Percentiles rank a stretch among this genome's conserved stretches.
phyloP scores from a whole-genome alignment of 2,888 invertebrate species.

The Argynnis bischoffii region DNA sequence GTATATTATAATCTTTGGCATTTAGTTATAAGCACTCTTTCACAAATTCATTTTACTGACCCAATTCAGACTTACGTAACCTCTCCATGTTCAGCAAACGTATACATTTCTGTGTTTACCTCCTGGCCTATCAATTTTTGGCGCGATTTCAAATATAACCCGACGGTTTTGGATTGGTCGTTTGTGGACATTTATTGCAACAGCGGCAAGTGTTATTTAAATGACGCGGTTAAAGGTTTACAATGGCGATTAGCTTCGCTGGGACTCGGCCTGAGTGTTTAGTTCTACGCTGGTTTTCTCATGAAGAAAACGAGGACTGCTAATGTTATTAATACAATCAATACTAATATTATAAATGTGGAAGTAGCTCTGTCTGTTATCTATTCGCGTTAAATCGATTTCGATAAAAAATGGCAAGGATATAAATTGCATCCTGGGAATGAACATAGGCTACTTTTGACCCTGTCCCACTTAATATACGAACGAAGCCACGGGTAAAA shows the following conservation, averaged over 20 bases:
- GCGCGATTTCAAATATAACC: slow-evolving; percentile 34
- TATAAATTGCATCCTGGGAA: too few relatives aligned
- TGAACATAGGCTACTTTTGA: too few relatives aligned
- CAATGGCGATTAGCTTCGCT: slow-evolving; percentile 1
- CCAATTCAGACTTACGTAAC: slow-evolving; percentile 27
- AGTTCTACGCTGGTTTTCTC: too few relatives aligned
- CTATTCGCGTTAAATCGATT: too few relatives aligned
- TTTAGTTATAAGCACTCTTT: neutral
- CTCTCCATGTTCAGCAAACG: slow-evolving; percentile 29
- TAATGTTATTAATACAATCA: too few relatives aligned
- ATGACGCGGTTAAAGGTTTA: slow-evolving; percentile 11
- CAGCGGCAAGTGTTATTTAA: slow-evolving; percentile 28
- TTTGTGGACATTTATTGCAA: slow-evolving; percentile 29
- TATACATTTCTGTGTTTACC: slow-evolving; percentile 30
- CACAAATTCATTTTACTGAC: slow-evolving; percentile 23
- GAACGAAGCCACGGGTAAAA: too few relatives aligned
- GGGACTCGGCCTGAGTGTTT: neutral
- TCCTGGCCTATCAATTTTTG: slow-evolving; percentile 38
- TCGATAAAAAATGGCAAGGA: too few relatives aligned
- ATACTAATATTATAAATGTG: too few relatives aligned
- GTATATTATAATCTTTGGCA: too few relatives aligned
- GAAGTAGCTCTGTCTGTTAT: too few relatives aligned
- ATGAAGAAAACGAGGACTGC: too few relatives aligned
- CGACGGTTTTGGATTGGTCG: slow-evolving; percentile 29
- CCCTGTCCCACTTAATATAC: too few relatives aligned